phyloP scores from a whole-genome alignment of 2,113 vertebrate species.

The Atrichornis clamosus region DNA sequence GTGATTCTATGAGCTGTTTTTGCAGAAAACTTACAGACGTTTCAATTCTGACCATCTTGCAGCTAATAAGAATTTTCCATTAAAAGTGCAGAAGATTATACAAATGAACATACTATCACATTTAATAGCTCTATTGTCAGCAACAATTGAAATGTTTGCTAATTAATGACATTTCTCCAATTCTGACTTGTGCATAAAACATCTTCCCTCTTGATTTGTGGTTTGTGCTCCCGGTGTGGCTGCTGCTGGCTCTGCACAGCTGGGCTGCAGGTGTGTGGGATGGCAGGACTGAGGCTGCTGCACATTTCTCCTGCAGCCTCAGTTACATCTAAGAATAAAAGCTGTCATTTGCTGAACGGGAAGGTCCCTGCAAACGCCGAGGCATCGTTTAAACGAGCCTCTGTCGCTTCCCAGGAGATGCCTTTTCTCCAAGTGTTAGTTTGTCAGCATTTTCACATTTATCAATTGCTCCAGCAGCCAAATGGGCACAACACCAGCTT shows the following conservation, averaged over 20 bases:
- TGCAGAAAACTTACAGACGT: not conserved
- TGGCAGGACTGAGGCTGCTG: not conserved
- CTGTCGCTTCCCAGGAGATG: not conserved
- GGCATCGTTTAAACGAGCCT: not conserved
- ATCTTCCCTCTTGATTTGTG: not conserved
- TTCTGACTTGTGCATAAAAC: not conserved
- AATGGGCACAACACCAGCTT: not conserved
- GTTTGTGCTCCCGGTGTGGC: accelerated
- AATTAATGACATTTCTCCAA: not conserved
- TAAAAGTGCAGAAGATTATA: not conserved
- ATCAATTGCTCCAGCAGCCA: not conserved
- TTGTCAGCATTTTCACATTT: not conserved
- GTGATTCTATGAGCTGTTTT: not conserved
- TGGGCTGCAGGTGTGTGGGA: not conserved
- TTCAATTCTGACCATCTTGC: not conserved
- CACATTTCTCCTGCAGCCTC: not conserved
- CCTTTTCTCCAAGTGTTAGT: not conserved
- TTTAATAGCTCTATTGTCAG: not conserved
- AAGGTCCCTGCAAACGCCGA: not conserved
- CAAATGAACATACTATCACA: not conserved
- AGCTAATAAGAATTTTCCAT: not conserved
- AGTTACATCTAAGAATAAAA: not conserved
- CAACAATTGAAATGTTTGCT: not conserved
- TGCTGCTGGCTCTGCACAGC: not conserved
- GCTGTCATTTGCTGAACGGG: not conserved